Evolutionary conservation across 2,888 invertebrate species (phyloP), one percentile per base, ranked within the genome.

Genomic region (Cephus spinipes): DNA sequence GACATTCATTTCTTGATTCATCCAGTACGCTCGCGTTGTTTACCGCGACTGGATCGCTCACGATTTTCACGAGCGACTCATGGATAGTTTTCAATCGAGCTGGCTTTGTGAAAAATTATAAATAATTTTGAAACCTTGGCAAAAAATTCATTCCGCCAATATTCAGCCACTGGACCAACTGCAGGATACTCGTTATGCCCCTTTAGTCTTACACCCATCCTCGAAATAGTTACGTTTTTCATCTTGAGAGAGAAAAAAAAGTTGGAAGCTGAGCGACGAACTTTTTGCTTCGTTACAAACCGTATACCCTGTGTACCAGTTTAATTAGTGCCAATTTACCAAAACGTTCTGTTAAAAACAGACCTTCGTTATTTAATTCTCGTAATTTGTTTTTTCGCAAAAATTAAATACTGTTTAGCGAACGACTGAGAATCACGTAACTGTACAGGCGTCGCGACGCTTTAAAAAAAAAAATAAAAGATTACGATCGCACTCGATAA

Each of bases 1-100:
- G 86, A 86, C 85, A 86, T 80, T 82, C 83, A 86, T 85, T 85
- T 84, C 81, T 79, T 81, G 80, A 79, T 79, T 75, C 78, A 83
- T 82, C 81, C 84, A 86, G 86, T 86, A 79, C 73, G 80, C 76
- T 80, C 77, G 78, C 80, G 80, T 80, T 83, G 55, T 79, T 82
- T 55, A 55, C 31, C 73, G 76, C 40, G 40, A 77, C 33, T 68
- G 34, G 78, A 76, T 77, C 36, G 36, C 68, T 74, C 55, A 79
- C 74, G 75, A 15, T 71, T 33, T 77, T 23, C 55, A 55, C 9
- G 23, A 23, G 55, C 55, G 55, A 55, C 23, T 55, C 2, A 55
- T 23, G 2, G 55, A 55, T 23, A 55, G 55, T 55, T 55, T 23
- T 23, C 23, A 55, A 55, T 55, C 23, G 2, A 15, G 55, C 23